Evolutionary conservation across 2,888 invertebrate genomes (phyloP), one percentile per base, ranked within the genome.

Genomic region (Pollenia amentaria): DNA sequence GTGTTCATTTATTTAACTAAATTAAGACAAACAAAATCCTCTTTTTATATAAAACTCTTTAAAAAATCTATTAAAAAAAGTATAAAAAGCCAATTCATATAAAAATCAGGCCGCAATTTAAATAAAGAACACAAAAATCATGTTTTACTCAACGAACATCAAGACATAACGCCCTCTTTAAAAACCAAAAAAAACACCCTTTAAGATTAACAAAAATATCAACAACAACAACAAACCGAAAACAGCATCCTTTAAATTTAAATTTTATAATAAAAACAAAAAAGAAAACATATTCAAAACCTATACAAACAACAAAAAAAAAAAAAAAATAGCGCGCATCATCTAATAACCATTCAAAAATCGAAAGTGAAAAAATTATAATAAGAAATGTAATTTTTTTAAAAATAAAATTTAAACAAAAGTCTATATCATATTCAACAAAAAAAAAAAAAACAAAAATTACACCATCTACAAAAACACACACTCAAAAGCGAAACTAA

Each of bases 311-410:
- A 29, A 29, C 29, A 4, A 29, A 29, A 7, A 83, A 65, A 86
- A 82, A 81, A 42, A 9, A 81, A 88, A 88, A 88, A 89, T 91
- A 91, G 91, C 89, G 90, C 90, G 90, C 90, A 90, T 91, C 91
- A 88, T 88, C 79, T 88, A 87, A 89, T 85, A 87, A 89, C 88
- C 88, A 87, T 88, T 80, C 18, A 78, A 73, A 84, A 83, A 81
- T 55, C 53, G 46, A 85, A 82, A 79, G 48, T 75, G 48, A 82
- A 73, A 53, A 76, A 55, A 65, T 65, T 76, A 75, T 67, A 76
- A 75, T 16, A 48, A 77, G n/a, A n/a, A 65, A 53, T 65, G 42
- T 81, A 85, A 77, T 76, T 75, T 84, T 75, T 65, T 64, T n/a
- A 40, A 44, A 72, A 53, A 75, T 48, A 65, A 73, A 77, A 76